Evolutionary conservation across 2,113 vertebrate species (phyloP).

Genomic region (Pseudorhombus dupliciocellatus): DNA sequence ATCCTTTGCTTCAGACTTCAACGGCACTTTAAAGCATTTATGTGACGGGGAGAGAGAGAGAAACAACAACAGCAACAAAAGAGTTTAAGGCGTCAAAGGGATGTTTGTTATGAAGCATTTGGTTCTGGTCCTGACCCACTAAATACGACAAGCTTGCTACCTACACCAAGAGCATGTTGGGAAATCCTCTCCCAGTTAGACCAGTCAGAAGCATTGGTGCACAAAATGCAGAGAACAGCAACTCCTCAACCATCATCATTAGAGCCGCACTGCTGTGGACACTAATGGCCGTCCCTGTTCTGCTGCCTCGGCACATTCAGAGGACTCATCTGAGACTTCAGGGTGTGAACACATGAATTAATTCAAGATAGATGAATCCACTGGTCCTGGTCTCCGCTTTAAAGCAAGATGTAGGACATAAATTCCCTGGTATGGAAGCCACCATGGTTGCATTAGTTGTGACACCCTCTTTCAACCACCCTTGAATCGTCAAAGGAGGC

Average conservation of each 20-base stretch:
- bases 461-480: constrained; percentile 37
- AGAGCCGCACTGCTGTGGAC: constrained; percentile 60
- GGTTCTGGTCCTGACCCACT: constrained; percentile 21
- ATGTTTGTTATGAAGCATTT: constrained; percentile 27
- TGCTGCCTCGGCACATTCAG: constrained; percentile 78
- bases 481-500: constrained; percentile 48
- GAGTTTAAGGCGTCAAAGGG: constrained; percentile 9
- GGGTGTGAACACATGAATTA: constrained; percentile 63
- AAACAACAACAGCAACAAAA: constrained; percentile 14
- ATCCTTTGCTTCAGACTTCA: neutral
- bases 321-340: constrained; percentile 64
- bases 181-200: constrained; percentile 28
- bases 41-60: neutral
- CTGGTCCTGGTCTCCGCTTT: constrained; percentile 13
- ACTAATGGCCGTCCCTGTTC: constrained; percentile 72
- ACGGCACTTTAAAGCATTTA: neutral
- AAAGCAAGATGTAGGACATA: constrained; percentile 11
- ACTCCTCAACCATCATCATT: constrained; percentile 80
- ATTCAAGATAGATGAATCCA: constrained; percentile 56
- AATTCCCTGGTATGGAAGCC: constrained; percentile 7
- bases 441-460: constrained; percentile 12
- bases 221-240: constrained; percentile 73
- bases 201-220: constrained; percentile 26
- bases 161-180: constrained; percentile 34
- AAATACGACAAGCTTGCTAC: constrained; percentile 43